Evolutionary conservation across 1,140 invertebrate species (phyloP), one percentile per base, ranked within the genome.

Genomic region (Anastrepha obliqua): DNA sequence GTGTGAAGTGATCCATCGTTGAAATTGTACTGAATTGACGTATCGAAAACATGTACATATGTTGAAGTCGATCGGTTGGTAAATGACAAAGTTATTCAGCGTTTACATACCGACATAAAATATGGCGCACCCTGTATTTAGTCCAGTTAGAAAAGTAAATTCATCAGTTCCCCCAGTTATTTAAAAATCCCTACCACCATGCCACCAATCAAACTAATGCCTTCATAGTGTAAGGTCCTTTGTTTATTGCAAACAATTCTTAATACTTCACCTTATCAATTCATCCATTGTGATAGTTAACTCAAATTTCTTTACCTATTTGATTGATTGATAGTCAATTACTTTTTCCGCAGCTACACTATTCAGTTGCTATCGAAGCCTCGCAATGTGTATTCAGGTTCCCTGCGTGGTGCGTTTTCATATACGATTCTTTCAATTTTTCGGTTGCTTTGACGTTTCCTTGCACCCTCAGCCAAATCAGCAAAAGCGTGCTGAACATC

Each of bases 331-430:
- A 15, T 42, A n/a, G 11, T 44, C 39, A 74, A 74, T 74, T 47
- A 8, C 42, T 3, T 9, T 55, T 20, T 47, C n/a, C 17, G 2
- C 74, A 81, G 74, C 2, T 47, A 17, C 2, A 9, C 29, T 0
- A 58, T 81, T 55, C 74, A 81, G 47, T 81, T 8, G 74, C 74
- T n/a, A 8, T 2, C 7, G 17, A n/a, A 55, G 2, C 74, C 55
- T 81, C 47, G 74, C 7, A 44, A 81, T 81, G 47, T 9, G 17
- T 42, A 20, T 9, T 15, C 44, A 55, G n/a, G 47, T 81, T 58
- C 74, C 74, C 8, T 55, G 15, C n/a, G 74, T 87, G 17, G n/a
- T 87, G 9, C 87, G 89, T 58, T 89, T 81, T 85, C 90, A 92
- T 60, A 51, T 90, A 88, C 20, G 62, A 17, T n/a, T 87, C 8